Evolutionary conservation across 2,113 vertebrate genomes (phyloP).

Genomic region (Oreochromis niloticus): DNA sequence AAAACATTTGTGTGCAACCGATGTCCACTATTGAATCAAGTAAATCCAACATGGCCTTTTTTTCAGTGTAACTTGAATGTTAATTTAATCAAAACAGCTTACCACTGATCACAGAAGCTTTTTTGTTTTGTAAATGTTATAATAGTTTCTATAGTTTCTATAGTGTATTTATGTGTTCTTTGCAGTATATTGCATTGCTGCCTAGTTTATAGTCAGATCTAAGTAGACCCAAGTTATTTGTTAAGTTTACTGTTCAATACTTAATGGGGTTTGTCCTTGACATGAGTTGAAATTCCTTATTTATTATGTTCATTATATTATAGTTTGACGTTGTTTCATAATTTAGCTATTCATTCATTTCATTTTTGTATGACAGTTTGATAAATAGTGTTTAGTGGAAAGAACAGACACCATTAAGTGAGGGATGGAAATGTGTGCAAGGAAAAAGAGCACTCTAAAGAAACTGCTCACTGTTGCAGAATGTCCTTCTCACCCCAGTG

Average conservation of each 20-base stretch:
- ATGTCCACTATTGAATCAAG: no score
- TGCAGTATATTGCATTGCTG: background rate
- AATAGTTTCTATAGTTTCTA: background rate
- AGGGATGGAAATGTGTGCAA: background rate
- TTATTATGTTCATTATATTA: background rate
- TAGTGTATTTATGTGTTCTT: background rate
- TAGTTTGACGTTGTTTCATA: background rate
- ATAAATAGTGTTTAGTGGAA: background rate
- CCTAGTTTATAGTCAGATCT: background rate
- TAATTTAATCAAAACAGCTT: background rate
- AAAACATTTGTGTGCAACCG: no score
- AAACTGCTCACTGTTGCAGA: conserved; percentile 45
- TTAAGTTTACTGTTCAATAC: background rate
- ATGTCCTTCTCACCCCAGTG: conserved; percentile 58
- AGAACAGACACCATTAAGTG: background rate
- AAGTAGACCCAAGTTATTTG: background rate
- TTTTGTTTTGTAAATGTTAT: background rate
- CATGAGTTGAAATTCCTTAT: background rate
- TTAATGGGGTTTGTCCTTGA: background rate
- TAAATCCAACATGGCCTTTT: no score
- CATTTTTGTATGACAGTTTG: background rate
- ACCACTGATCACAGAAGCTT: background rate
- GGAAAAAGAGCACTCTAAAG: background rate
- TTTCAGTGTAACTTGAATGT: background rate
- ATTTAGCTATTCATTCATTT: background rate